Base-by-base conservation (phyloP, 37 sponge, comb jelly and placozoan genomes). In the Trichoplax adhaerens region DNA sequence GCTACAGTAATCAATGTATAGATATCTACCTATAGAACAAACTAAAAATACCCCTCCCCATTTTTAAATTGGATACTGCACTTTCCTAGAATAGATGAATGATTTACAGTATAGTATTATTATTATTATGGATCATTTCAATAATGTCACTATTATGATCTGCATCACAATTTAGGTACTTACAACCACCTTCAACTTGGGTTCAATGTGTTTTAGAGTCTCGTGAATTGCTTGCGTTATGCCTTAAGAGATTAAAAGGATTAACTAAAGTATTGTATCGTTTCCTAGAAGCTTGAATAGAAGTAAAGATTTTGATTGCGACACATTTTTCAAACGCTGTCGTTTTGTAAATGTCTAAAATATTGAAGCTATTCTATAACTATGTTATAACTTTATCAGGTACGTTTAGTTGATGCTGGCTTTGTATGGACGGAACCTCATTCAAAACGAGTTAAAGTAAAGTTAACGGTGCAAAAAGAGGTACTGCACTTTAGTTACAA, bases 351-450 rank as follows among this genome's bases (percentile, higher is more conserved):
- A 29, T 29, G 29, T 29, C 29, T 29, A 29, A 29, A 29, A 29
- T 29, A 29, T 29, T 29, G 29, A 29, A 29, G 29, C 29, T 29
- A 29, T 29, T 29, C 29, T 29, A 29, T 29, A 29, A 29, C 29
- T 29, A 29, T 29, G 29, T 29, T 29, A 29, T 29, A 29, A 29
- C 29, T 29, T 29, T 29, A 6, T 10, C 61, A 89, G 78, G 85
- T 94, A 5, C 90, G 82, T 50, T 79, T 96, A 61, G 89, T 96
- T 4, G 93, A 96, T 58, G 98, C 98, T 5, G 83, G 83, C 57
- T 96, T 96, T 63, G 75, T 88, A 8, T 96, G 98, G 98, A 96
- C 98, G 5, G 98, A 96, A 58, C 93, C 98, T 3, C 98, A 96
- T 72, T 96, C 98, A 47, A 88, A 91, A 82, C 86, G 98, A 57